These are phyloP conservation scores for Gila robusta DNA, from an alignment of 2,797 vertebrate species.

Conservation along the genomic window DNA sequence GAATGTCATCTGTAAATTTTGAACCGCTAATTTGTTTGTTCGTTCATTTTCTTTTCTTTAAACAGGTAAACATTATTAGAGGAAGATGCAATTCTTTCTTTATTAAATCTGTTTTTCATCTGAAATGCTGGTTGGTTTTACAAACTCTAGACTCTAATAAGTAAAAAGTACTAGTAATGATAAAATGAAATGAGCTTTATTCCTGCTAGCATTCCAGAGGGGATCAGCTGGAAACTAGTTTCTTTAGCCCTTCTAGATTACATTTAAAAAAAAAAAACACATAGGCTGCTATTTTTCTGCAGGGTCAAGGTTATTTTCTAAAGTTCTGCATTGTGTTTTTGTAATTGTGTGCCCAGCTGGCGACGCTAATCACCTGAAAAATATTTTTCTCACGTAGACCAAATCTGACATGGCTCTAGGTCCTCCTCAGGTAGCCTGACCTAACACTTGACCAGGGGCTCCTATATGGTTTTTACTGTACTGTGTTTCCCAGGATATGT, in stretches of 20 bases:
- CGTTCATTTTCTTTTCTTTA: background rate
- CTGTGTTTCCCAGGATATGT: slow-evolving; percentile 47
- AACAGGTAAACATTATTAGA: background rate
- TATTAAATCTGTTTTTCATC: slow-evolving; percentile 2
- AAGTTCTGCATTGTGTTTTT: background rate
- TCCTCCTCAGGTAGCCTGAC: background rate
- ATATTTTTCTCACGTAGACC: slow-evolving; percentile 27
- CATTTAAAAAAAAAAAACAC: background rate
- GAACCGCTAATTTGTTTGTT: background rate
- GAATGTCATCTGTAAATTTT: background rate
- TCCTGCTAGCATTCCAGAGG: slow-evolving; percentile 37
- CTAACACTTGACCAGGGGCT: background rate
- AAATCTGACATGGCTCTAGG: background rate
- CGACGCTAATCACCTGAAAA: slow-evolving; percentile 23
- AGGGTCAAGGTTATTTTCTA: slow-evolving; percentile 12
- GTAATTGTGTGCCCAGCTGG: slow-evolving; percentile 18
- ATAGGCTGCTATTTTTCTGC: background rate
- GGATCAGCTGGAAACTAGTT: slow-evolving; percentile 40
- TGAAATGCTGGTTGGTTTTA: background rate
- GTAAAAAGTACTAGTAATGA: background rate
- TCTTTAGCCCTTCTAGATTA: slow-evolving; percentile 17
- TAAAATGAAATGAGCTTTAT: slow-evolving; percentile 28
- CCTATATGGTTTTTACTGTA: slow-evolving; percentile 2
- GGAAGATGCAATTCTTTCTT: background rate
- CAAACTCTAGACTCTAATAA: background rate